A percentile compares a stretch with the other conserved stretches of the same genome.
phyloP scores from a whole-genome alignment of 2,888 invertebrate species.

The Mycogona germanica region DNA sequence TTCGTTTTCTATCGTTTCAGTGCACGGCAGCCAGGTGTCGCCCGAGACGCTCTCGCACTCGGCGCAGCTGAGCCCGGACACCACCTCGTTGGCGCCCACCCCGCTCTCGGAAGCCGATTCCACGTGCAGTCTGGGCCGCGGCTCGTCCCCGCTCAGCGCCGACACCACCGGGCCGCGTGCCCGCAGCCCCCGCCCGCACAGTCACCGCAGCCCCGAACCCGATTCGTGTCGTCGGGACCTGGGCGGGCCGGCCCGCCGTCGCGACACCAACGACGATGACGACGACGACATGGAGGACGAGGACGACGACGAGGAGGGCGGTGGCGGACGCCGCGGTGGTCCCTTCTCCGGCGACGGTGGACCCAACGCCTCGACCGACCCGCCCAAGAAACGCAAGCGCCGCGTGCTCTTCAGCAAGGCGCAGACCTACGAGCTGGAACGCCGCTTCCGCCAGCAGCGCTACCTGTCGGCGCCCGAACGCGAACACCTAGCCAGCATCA shows the following conservation, averaged over 20 bases:
- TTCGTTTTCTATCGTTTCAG: conserved; percentile 1
- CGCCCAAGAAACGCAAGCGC: conserved; percentile 74
- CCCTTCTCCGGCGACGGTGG: background rate
- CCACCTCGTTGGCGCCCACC: conserved; percentile 46
- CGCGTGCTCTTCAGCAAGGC: conserved; percentile 95
- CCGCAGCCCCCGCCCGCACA: conserved; percentile 35
- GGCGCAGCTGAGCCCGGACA: conserved; percentile 66
- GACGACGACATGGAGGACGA: conserved; percentile 41
- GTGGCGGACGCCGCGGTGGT: background rate
- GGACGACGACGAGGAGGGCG: conserved; percentile 33
- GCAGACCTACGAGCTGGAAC: conserved; percentile 90
- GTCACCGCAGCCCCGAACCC: conserved; percentile 25
- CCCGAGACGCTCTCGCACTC: conserved; percentile 7
- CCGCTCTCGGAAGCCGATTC: conserved; percentile 18
- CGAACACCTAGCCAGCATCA: conserved; percentile 89
- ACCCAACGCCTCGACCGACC: conserved; percentile 3
- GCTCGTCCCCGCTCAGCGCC: conserved; percentile 16
- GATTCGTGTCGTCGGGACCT: background rate
- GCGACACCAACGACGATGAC: conserved; percentile 17
- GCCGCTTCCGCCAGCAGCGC: conserved; percentile 87
- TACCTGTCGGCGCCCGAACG: conserved; percentile 96
- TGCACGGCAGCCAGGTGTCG: conserved; percentile 15
- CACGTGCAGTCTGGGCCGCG: conserved; percentile 18
- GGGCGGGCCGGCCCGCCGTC: conserved; percentile 8
- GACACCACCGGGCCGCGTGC: conserved; percentile 27